These are phyloP conservation scores for Picathartes gymnocephalus DNA, from an alignment of 2,113 vertebrate genomes.

Conservation along the genomic window DNA sequence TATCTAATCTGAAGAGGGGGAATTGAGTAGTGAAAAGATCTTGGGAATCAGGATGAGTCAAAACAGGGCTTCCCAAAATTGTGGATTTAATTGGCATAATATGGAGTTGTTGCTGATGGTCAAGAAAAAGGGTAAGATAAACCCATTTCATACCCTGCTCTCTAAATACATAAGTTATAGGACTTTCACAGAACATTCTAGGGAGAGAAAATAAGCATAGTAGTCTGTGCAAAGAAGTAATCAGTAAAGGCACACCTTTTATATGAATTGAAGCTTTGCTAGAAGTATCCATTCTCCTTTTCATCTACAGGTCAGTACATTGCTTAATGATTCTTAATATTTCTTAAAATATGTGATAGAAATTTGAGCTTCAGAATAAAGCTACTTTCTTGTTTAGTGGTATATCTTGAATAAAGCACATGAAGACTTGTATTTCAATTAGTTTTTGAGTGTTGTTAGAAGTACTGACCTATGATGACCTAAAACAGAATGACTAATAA, in stretches of 20 bases:
- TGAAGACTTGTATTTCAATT: not conserved
- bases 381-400: not conserved
- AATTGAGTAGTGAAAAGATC: not conserved
- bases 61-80: not conserved
- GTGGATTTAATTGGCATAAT: not conserved
- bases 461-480: not conserved
- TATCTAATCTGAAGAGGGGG: not conserved
- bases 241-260: not conserved
- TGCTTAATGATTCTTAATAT: not conserved
- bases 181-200: not conserved
- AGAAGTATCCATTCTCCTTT: not conserved
- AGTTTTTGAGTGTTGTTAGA: not conserved
- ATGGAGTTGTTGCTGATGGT: not conserved
- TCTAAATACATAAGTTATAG: not conserved
- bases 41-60: not conserved
- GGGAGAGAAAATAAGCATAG: not conserved
- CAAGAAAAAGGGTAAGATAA: not conserved
- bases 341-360: not conserved
- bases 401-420: not conserved
- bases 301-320: not conserved
- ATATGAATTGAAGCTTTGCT: not conserved
- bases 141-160: not conserved
- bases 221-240: not conserved
- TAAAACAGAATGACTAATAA: not conserved
- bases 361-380: not conserved